Conservation (phyloP, 2,113 vertebrate genomes). For the Rhea americana region DNA sequence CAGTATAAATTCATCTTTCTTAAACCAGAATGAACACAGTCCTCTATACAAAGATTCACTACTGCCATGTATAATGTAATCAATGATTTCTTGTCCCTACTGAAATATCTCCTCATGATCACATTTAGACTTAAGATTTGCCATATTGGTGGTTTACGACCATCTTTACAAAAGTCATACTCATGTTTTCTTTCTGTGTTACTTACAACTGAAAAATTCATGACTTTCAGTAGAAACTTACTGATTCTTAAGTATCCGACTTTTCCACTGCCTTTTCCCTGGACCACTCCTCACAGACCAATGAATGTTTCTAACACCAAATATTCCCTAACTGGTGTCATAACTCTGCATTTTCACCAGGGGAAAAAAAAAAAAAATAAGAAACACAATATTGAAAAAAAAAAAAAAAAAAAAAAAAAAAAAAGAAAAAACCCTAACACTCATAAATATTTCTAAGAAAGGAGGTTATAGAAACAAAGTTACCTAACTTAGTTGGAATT, state of each 20-base stretch:
- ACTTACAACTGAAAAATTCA: not conserved
- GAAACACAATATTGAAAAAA: not conserved
- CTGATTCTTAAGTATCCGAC: not conserved
- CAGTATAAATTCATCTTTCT: not conserved
- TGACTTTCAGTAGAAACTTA: not conserved
- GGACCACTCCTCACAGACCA: not conserved
- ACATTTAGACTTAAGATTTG: not conserved
- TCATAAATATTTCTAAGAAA: not conserved
- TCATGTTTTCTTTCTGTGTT: not conserved
- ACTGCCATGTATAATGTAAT: not conserved
- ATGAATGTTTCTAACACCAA: not conserved
- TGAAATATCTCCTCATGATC: not conserved
- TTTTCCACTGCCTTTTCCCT: not conserved
- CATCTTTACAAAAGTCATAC: not conserved
- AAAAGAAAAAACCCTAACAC: not conserved
- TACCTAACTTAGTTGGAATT: not conserved
- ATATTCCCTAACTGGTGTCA: not conserved
- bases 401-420: no score
- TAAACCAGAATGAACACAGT: not conserved
- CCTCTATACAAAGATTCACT: accelerated
- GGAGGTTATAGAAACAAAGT: not conserved
- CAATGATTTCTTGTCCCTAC: not conserved
- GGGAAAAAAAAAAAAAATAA: not conserved
- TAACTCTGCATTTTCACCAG: not conserved
- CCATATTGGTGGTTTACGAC: not conserved